These are phyloP conservation scores for Pinctada fucata DNA, from an alignment of 2,888 invertebrate genomes.

Conservation along the genomic window DNA sequence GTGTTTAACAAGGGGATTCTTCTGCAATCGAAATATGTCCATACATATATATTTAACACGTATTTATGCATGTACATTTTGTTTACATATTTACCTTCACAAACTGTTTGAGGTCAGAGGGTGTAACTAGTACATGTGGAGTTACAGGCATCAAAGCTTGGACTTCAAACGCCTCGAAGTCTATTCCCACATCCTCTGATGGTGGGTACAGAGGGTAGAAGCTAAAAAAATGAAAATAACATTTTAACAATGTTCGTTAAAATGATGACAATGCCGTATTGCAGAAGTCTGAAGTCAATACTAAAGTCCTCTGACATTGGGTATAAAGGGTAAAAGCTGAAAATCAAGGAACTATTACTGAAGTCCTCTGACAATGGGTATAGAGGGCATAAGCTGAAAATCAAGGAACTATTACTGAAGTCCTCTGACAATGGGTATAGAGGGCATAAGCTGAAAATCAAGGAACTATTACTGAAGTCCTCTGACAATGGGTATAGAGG, in stretches of 20 bases:
- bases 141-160: constrained; percentile 84
- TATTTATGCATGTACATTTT: too few species aligned
- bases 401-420: background rate
- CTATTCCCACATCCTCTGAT: constrained; percentile 82
- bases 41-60: too few species aligned
- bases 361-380: constrained; percentile 84
- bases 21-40: too few species aligned
- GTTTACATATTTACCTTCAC: constrained; percentile 81
- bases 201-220: constrained; percentile 91
- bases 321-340: constrained; percentile 87
- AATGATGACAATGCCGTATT: too few species aligned
- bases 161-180: constrained; percentile 85
- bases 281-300: constrained; percentile 80
- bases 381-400: constrained; percentile 85
- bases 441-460: too few species aligned
- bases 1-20: too few species aligned
- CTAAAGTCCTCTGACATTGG: constrained; percentile 84
- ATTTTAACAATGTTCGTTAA: background rate
- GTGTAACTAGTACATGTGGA: constrained; percentile 90
- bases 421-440: background rate
- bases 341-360: constrained; percentile 27
- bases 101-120: constrained; percentile 90
- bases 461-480: constrained; percentile 83
- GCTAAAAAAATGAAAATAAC: constrained; percentile 67
- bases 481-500: constrained; percentile 87